Base-by-base conservation (phyloP, 2,113 vertebrate species). In the Sander lucioperca region DNA sequence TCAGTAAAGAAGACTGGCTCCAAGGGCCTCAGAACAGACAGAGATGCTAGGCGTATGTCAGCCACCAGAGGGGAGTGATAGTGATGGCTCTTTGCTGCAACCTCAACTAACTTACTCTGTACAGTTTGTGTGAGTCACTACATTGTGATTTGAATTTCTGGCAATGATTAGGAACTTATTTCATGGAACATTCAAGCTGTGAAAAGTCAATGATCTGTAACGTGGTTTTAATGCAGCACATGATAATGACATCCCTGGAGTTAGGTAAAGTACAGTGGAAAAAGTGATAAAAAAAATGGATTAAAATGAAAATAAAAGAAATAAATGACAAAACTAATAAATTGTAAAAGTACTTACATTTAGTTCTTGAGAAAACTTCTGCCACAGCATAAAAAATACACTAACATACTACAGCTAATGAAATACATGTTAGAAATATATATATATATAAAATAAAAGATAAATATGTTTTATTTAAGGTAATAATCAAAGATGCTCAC, bases 51-150 rank as follows among this genome's bases (percentile, higher is more conserved):
- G 64, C 27, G 14, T 25, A 21, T 15, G 27, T 78, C 12, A 62
- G 54, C 94, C 95, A 95, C 89, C 19, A 91, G 95, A 85, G 93
- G 93, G 88, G 81, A 88, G 76, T 79, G 62, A 82, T 23, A 4
- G n/a, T 54, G 2, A 54, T 3, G 39, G 36, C 8, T 63, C 25
- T 21, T 13, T 21, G 21, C 36, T 74, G 81, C 50, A 77, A 23
- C 43, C 23, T 61, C 21, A 67, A 59, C 3, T 21, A 61, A 15
- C 45, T 61, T 21, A 6, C 23, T 36, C 23, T 39, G 16, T 9
- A 7, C 50, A 54, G 18, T 15, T 62, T 21, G 50, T 39, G 47
- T 3, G 16, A 70, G 25, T 66, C 51, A 25, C 23, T 16, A 1
- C 50, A 18, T 10, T 7, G 6, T 21, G 25, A 19, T 21, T 18